Evolutionary conservation across 2,888 invertebrate genomes (phyloP).

Genomic region (Laspeyria flexula): DNA sequence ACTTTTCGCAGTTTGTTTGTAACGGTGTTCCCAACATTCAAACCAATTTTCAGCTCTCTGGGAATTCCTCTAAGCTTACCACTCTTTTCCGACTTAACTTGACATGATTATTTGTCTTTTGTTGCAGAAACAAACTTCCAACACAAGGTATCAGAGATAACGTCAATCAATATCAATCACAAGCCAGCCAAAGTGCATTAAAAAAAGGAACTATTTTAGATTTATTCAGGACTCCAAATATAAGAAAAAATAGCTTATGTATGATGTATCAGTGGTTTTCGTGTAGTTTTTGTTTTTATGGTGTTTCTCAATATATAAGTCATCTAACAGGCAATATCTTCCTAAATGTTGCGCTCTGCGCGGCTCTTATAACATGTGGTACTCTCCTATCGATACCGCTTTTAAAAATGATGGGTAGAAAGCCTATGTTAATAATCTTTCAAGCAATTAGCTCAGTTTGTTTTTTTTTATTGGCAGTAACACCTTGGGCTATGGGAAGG

Average conservation of each 20-base stretch:
- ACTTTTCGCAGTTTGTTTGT: too few relatives aligned
- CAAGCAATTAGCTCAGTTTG: slow-evolving; percentile 87
- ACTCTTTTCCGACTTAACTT: too few relatives aligned
- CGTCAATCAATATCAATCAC: slow-evolving; percentile 67
- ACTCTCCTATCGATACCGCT: slow-evolving; percentile 87
- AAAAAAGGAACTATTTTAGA: slow-evolving; percentile 87
- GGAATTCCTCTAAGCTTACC: too few relatives aligned
- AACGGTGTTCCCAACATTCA: too few relatives aligned
- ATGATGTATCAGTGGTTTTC: slow-evolving; percentile 93
- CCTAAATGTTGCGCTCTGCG: slow-evolving; percentile 92
- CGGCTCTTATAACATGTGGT: slow-evolving; percentile 86
- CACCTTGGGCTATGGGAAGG: slow-evolving; percentile 72
- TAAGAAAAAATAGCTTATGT: slow-evolving; percentile 89
- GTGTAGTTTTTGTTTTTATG: slow-evolving; percentile 92
- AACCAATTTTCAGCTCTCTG: too few relatives aligned
- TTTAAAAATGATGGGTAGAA: slow-evolving; percentile 89
- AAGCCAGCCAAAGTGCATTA: slow-evolving; percentile 57
- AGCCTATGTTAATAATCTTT: slow-evolving; percentile 87
- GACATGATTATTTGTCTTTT: background rate
- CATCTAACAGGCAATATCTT: slow-evolving; percentile 93
- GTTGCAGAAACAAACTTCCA: slow-evolving; percentile 79
- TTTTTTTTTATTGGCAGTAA: slow-evolving; percentile 86
- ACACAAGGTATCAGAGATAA: slow-evolving; percentile 73
- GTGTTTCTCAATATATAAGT: slow-evolving; percentile 93
- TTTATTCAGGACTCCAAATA: slow-evolving; percentile 89